Base-by-base conservation (phyloP, 1,140 invertebrate species). In the Elysia chlorotica region DNA sequence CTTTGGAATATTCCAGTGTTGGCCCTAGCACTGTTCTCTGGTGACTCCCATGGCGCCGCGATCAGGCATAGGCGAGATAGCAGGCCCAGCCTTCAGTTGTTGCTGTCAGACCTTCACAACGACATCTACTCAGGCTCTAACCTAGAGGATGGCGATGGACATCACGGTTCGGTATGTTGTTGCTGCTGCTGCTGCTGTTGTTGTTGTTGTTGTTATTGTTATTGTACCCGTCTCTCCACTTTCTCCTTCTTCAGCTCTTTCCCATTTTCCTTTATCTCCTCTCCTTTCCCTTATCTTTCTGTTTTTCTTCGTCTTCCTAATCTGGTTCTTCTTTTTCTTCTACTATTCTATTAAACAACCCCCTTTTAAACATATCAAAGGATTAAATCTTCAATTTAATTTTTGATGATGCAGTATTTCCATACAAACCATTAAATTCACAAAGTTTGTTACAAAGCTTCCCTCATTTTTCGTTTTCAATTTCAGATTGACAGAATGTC, bases 121-220 rank as follows among this genome's bases (percentile, higher is more conserved):
- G 68, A 71, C 57, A 71, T 71, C 19, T 71, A 71, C 36, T 61
- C 56, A 2, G 57, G 57, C 17, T 61, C 54, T 25, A 71, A 71
- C 56, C 59, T 61, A 28, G 68, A 71, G 37, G 68, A 71, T 41
- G 68, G 68, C 4, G 68, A 71, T 33, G 68, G 56, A 4, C 30
- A 61, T 41, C 68, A 36, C n/a, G 36, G 25, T 59, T 19, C 6
- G 6, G 10, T 14, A 19, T 19, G 57, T 59, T 10, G 25, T 14
- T 19, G 14, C 28, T 19, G 57, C 28, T 19, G 14, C 28, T 10
- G 14, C 25, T 19, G 57, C 28, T 10, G 14, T 17, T 19, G 14
- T 17, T 19, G 25, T 59, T 10, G 25, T 14, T 19, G 57, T 59
- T 19, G 57, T 59, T 19, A 10, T 14, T 19, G 14, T 59, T 19